Conservation (phyloP, 2,888 invertebrate genomes). For the Lasioglossum vierecki region DNA sequence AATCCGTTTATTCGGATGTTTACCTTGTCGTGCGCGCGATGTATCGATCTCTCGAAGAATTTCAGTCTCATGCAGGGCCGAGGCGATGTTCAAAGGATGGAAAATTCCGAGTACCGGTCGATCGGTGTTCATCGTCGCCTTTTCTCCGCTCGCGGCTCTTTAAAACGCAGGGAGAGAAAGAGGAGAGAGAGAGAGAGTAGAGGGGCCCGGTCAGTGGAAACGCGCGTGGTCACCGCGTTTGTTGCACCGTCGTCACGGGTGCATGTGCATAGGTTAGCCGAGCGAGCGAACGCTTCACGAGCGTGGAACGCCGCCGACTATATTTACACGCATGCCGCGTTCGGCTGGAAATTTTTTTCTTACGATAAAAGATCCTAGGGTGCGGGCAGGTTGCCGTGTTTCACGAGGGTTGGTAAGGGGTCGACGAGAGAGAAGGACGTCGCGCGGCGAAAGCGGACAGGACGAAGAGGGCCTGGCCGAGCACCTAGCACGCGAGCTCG, state of each 20-base stretch:
- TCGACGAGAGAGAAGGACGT: slow-evolving; percentile 47
- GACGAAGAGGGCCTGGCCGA: slow-evolving; percentile 55
- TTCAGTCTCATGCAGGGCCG: slow-evolving; percentile 10
- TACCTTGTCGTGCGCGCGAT: slow-evolving; percentile 6
- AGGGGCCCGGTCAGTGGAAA: background rate
- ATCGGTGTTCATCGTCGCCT: slow-evolving; percentile 42
- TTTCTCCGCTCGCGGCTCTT: slow-evolving; percentile 16
- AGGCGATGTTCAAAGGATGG: slow-evolving; percentile 35
- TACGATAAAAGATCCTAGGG: slow-evolving; percentile 78
- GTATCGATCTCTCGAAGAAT: slow-evolving; percentile 40
- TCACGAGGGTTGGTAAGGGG: slow-evolving; percentile 69
- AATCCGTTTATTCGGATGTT: slow-evolving; percentile 37
- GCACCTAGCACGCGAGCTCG: slow-evolving; percentile 81
- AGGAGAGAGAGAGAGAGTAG: background rate
- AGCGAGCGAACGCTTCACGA: slow-evolving; percentile 49
- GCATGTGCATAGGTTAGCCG: slow-evolving; percentile 66
- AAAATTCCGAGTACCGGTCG: slow-evolving; percentile 49
- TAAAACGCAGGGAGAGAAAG: slow-evolving; percentile 29
- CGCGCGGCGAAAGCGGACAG: slow-evolving; percentile 21
- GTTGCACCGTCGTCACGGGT: slow-evolving; percentile 62
- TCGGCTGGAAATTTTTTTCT: slow-evolving; percentile 76
- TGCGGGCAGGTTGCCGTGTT: slow-evolving; percentile 72
- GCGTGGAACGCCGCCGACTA: slow-evolving; percentile 53
- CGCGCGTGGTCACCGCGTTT: slow-evolving; percentile 53
- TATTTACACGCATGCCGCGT: slow-evolving; percentile 73